phyloP scores from a whole-genome alignment of 2,888 invertebrate genomes.

The Syritta pipiens region DNA sequence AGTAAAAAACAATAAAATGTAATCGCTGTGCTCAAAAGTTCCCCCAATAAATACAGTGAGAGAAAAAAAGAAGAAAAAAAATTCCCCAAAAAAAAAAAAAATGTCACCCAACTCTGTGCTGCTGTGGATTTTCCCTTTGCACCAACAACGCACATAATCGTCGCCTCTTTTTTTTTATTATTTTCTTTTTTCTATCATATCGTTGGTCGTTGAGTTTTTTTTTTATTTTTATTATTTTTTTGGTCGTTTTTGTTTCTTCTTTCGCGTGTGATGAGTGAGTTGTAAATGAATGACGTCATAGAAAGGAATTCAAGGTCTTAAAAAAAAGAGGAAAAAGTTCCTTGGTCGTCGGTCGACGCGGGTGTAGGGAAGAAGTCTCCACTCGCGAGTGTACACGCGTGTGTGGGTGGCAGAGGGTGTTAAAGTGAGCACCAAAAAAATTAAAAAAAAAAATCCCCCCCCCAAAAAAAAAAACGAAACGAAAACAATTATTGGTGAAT shows the following conservation, averaged over 20 bases:
- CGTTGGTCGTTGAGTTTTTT: too few relatives aligned
- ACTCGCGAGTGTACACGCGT: background rate
- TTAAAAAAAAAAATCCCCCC: background rate
- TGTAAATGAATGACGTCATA: slow-evolving; percentile 77
- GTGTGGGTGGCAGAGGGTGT: background rate
- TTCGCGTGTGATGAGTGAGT: slow-evolving; percentile 46
- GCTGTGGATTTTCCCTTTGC: slow-evolving; percentile 40
- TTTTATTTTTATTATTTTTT: slow-evolving; percentile 48
- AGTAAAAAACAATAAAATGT: slow-evolving; percentile 25
- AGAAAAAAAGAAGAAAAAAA: background rate
- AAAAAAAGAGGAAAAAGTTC: slow-evolving; percentile 47
- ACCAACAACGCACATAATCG: slow-evolving; percentile 53
- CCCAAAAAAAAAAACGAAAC: too few relatives aligned
- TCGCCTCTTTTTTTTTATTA: slow-evolving; percentile 14
- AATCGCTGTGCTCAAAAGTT: background rate
- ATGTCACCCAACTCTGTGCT: slow-evolving; percentile 23
- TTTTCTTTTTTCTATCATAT: slow-evolving; percentile 18
- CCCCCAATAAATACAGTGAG: slow-evolving; percentile 17
- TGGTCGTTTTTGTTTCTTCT: slow-evolving; percentile 52
- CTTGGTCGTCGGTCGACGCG: slow-evolving; percentile 1
- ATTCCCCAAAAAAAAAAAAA: slow-evolving; percentile 20
- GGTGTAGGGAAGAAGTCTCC: slow-evolving; percentile 22
- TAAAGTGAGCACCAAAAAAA: background rate
- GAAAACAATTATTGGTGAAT: slow-evolving; percentile 29
- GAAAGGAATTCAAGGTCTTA: slow-evolving; percentile 78